Percentiles rank a stretch among this genome's conserved stretches.
Conservation (phyloP, 2,888 invertebrate species). For the Carterocephalus palaemon region DNA sequence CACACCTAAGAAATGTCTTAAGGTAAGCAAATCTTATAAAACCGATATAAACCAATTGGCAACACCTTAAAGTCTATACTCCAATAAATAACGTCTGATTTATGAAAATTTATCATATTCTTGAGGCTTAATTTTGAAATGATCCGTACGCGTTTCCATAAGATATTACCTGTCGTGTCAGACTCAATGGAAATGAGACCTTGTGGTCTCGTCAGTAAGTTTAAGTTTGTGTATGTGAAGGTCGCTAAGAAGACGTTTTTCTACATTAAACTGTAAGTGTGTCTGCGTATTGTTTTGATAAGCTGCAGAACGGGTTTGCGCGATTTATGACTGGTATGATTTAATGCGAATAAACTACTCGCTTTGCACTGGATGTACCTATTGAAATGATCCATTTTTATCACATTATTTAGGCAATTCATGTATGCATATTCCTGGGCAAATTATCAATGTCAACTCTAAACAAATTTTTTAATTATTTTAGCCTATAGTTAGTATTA, state of each 20-base stretch:
- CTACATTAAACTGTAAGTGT: constrained; percentile 63
- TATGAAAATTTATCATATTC: constrained; percentile 78
- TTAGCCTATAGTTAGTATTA: no score
- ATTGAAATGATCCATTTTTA: constrained; percentile 71
- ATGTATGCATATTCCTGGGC: no score
- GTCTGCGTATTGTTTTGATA: constrained; percentile 80
- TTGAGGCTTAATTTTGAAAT: constrained; percentile 78
- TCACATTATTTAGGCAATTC: no score
- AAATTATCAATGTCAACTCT: no score
- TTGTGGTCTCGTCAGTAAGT: constrained; percentile 49
- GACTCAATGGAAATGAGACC: constrained; percentile 52
- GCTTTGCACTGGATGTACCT: constrained; percentile 66
- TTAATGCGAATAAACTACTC: constrained; percentile 79
- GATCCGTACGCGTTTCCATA: constrained; percentile 47
- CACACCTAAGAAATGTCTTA: constrained; percentile 52
- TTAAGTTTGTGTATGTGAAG: constrained; percentile 40
- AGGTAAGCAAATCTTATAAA: constrained; percentile 51
- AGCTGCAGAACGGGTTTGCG: constrained; percentile 76
- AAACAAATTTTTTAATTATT: no score
- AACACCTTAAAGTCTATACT: constrained; percentile 75
- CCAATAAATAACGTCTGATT: constrained; percentile 75
- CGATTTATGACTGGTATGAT: constrained; percentile 77
- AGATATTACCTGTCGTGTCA: constrained; percentile 41
- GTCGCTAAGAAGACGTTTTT: constrained; percentile 57
- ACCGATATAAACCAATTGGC: constrained; percentile 68